Conservation (phyloP, 2,888 invertebrate species). For the Melinaea menophilus region DNA sequence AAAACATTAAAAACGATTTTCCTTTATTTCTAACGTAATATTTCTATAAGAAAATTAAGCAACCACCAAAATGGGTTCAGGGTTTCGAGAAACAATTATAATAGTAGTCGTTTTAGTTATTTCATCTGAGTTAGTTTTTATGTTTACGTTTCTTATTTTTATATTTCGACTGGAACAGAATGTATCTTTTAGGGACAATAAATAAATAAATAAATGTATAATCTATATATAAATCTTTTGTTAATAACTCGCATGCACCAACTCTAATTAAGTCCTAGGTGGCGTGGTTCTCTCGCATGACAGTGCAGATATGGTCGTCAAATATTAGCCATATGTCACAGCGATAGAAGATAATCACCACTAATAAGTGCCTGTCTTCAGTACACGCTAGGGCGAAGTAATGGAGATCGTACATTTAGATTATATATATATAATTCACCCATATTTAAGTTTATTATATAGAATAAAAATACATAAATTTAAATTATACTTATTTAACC, state of each 20-base stretch:
- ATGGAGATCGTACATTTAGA: slow-evolving; percentile 34
- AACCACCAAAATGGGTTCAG: no score
- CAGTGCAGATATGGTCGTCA: slow-evolving; percentile 55
- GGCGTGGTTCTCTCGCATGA: slow-evolving; percentile 64
- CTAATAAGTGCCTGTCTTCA: slow-evolving; percentile 77
- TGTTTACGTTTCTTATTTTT: no score
- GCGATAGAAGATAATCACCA: slow-evolving; percentile 73
- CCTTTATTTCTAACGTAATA: no score
- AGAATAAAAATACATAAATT: no score
- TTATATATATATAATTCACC: neutral
- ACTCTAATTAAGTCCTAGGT: slow-evolving; percentile 63
- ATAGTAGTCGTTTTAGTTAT: no score
- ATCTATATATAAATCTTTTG: neutral
- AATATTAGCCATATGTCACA: slow-evolving; percentile 75
- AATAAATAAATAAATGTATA: neutral
- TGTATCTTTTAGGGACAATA: no score
- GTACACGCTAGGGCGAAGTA: slow-evolving; percentile 46
- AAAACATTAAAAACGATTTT: no score
- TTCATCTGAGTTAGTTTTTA: no score
- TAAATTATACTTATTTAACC: no score
- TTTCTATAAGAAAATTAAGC: no score
- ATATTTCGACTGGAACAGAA: no score
- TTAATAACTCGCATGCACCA: slow-evolving; percentile 37
- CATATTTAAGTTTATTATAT: neutral
- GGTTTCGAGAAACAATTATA: no score